Percentiles rank a stretch among this genome's conserved stretches.
Evolutionary conservation across 2,113 vertebrate species (phyloP).

Genomic region (Gobius niger): DNA sequence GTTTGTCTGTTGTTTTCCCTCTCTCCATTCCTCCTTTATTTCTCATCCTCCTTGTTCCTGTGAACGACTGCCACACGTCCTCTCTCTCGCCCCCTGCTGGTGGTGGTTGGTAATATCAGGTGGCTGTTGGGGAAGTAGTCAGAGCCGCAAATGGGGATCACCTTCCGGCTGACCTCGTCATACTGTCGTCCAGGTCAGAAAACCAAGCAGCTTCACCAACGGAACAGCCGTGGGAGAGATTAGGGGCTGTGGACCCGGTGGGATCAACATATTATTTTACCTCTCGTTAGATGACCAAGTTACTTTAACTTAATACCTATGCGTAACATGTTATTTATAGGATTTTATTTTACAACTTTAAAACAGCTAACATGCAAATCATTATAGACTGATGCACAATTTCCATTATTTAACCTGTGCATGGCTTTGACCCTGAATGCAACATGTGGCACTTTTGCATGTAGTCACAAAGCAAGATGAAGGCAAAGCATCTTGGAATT

Average conservation of each 20-base stretch:
- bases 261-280: constrained; percentile 15
- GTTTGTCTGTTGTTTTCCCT: constrained; percentile 24
- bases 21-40: constrained; percentile 24
- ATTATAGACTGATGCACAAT: constrained; percentile 66
- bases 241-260: constrained; percentile 21
- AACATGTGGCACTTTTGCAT: constrained; percentile 69
- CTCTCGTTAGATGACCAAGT: constrained; percentile 8
- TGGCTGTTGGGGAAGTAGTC: constrained; percentile 98
- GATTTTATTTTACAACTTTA: neutral
- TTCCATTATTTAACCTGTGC: constrained; percentile 70
- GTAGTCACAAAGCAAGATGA: constrained; percentile 52
- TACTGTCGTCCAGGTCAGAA: constrained; percentile 98
- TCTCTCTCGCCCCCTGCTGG: constrained; percentile 83
- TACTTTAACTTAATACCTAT: neutral
- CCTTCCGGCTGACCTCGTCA: constrained; percentile 99
- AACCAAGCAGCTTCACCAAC: constrained; percentile 62
- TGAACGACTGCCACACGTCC: constrained; percentile 51
- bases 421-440: constrained; percentile 54
- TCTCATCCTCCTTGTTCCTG: constrained; percentile 35
- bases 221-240: constrained; percentile 74
- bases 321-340: neutral
- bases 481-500: constrained; percentile 38
- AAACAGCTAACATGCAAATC: neutral
- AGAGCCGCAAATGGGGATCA: constrained; percentile 97
- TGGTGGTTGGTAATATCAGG: constrained; percentile 85